These are phyloP conservation scores for Cistogaster globosa DNA, from an alignment of 2,888 invertebrate genomes.

Conservation along the genomic window DNA sequence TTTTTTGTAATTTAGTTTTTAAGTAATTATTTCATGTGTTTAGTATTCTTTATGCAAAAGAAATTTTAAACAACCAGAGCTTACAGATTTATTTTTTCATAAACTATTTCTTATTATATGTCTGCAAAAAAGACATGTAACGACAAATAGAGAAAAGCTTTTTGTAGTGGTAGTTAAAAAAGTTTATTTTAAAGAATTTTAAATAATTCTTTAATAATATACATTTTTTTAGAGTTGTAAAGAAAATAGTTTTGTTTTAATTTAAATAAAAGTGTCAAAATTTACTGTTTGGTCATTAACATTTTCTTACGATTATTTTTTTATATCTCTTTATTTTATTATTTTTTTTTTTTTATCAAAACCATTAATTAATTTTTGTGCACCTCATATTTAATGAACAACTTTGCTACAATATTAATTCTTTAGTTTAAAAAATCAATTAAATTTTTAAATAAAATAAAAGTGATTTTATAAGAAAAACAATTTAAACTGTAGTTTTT, in stretches of 20 bases:
- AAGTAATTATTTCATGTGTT: conserved; percentile 29
- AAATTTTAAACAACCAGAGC: neutral
- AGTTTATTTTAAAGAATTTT: conserved; percentile 32
- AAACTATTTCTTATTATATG: conserved; percentile 58
- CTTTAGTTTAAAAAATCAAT: conserved; percentile 32
- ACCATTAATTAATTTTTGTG: conserved; percentile 26
- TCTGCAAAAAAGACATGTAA: conserved; percentile 41
- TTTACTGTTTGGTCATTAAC: conserved; percentile 18
- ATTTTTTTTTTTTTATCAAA: neutral
- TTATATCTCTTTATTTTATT: neutral
- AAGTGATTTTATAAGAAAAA: conserved; percentile 55
- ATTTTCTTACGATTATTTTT: conserved; percentile 23
- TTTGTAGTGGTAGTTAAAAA: conserved; percentile 13
- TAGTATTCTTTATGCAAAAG: conserved; percentile 27
- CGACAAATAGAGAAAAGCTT: conserved; percentile 43
- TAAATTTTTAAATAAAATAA: conserved; percentile 59
- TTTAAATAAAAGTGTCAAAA: neutral
- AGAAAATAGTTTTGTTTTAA: neutral
- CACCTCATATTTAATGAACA: neutral
- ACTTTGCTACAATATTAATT: conserved; percentile 32
- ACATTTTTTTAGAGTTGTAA: neutral
- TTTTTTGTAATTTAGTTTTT: conserved; percentile 40
- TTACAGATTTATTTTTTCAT: neutral
- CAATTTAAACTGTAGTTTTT: neutral
- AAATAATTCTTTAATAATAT: conserved; percentile 1